A percentile compares a stretch with the other conserved stretches of the same genome.
phyloP scores from a whole-genome alignment of 2,113 vertebrate species.

The cat (Felis catus) region DNA sequence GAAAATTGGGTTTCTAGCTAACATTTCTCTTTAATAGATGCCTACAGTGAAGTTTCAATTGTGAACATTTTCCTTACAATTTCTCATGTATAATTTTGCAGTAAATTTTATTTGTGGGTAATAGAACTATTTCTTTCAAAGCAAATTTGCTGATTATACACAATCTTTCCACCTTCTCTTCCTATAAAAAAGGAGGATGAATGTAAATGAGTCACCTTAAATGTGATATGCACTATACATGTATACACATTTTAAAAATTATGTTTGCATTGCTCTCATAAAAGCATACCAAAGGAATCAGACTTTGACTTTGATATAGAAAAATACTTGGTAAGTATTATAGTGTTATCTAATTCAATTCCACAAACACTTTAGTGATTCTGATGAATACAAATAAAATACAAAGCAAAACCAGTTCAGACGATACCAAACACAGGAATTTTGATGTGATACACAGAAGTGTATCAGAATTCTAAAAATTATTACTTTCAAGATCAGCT shows the following conservation, averaged over 20 bases:
- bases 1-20: slow-evolving; percentile 28
- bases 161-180: not conserved
- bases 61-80: slow-evolving; percentile 41
- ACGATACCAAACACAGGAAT: not conserved
- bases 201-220: slow-evolving; percentile 10
- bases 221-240: not conserved
- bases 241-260: slow-evolving; percentile 1
- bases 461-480: not conserved
- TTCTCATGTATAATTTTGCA: slow-evolving; percentile 53
- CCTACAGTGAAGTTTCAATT: slow-evolving; percentile 32
- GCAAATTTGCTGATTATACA: slow-evolving; percentile 42
- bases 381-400: not conserved
- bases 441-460: not conserved
- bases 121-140: slow-evolving; percentile 43
- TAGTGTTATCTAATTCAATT: not conserved
- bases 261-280: not conserved
- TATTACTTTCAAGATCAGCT: not conserved
- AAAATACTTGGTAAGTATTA: not conserved
- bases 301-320: not conserved
- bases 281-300: not conserved
- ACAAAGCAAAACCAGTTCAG: not conserved
- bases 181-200: not conserved
- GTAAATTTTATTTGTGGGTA: slow-evolving; percentile 63
- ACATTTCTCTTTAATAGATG: not conserved
- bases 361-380: not conserved